A percentile compares a stretch with the other conserved stretches of the same genome.
Evolutionary conservation across 2,113 vertebrate species (phyloP).

Genomic region (Monarcha castaneiventris): DNA sequence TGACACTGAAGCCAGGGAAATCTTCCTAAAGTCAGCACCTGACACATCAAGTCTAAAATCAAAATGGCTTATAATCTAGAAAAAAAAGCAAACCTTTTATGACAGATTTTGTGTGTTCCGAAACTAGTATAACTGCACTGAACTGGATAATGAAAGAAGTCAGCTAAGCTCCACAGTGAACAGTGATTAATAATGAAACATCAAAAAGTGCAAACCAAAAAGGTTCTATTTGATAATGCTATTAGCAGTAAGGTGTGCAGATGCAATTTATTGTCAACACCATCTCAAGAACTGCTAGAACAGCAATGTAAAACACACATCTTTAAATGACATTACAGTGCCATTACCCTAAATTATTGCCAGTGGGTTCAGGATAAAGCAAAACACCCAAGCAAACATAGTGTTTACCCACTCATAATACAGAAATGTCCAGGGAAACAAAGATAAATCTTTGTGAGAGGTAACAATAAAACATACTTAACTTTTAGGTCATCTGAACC

Average conservation of each 20-base stretch:
- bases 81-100: not conserved
- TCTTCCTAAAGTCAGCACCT: not conserved
- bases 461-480: constrained; percentile 34
- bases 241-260: not conserved
- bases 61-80: not conserved
- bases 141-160: not conserved
- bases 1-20: not conserved
- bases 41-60: not conserved
- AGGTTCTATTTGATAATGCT: not conserved
- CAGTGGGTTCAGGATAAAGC: not conserved
- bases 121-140: not conserved
- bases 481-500: constrained; percentile 33
- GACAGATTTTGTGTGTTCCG: not conserved
- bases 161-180: not conserved
- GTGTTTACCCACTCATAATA: not conserved
- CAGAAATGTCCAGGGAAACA: not conserved
- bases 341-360: not conserved
- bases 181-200: not conserved
- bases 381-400: not conserved
- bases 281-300: not conserved
- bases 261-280: not conserved
- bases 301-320: not conserved
- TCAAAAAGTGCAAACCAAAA: not conserved
- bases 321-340: not conserved
- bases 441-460: not conserved